phyloP scores from a whole-genome alignment of 2,888 invertebrate genomes.

The Syrphus vitripennis region DNA sequence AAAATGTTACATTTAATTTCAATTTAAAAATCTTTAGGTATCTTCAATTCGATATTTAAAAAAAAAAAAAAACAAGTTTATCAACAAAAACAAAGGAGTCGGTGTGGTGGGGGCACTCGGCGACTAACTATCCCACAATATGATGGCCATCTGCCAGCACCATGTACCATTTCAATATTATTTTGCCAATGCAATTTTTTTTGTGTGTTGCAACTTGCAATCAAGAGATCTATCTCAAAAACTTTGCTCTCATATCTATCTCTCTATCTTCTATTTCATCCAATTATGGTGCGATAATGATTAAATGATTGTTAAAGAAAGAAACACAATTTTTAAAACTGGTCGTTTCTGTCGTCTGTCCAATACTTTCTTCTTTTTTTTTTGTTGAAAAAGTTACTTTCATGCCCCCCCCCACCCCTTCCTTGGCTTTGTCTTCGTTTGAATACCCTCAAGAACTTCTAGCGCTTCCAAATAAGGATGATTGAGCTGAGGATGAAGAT shows the following conservation, averaged over 20 bases:
- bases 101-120: not conserved
- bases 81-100: not conserved
- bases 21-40: not conserved
- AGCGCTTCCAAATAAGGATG: conserved; percentile 12
- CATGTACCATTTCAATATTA: not conserved
- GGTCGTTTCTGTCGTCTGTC: conserved; percentile 12
- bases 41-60: not conserved
- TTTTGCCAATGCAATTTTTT: not conserved
- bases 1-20: not conserved
- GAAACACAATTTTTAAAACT: conserved; percentile 36
- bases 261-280: conserved; percentile 32
- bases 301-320: conserved; percentile 46
- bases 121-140: not conserved
- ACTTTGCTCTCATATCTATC: conserved; percentile 10
- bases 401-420: not conserved
- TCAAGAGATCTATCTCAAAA: conserved; percentile 19
- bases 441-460: not conserved
- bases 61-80: not conserved
- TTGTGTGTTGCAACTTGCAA: not conserved
- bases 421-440: too few species aligned
- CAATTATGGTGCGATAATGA: conserved; percentile 64
- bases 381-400: not conserved
- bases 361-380: conserved; percentile 24
- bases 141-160: not conserved
- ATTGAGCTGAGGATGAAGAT: not conserved